Conservation (phyloP, 1,140 invertebrate genomes). For the Pectinophora gossypiella region DNA sequence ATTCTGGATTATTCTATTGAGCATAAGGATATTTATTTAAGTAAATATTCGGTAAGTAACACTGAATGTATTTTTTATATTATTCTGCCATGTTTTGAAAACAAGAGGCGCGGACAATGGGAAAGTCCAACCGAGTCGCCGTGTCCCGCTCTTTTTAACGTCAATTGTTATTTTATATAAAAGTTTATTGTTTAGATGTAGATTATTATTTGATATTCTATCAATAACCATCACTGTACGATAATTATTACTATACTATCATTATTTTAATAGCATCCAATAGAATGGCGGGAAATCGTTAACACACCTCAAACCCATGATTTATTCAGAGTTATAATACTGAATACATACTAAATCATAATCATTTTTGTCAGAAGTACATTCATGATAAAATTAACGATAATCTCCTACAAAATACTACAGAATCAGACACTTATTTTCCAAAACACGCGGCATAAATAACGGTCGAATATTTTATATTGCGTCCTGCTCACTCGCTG, state of each 20-base stretch:
- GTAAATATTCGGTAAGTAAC: slow-evolving; percentile 74
- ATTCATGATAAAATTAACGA: no score
- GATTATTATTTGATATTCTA: neutral
- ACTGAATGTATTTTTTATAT: slow-evolving; percentile 21
- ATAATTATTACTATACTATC: neutral
- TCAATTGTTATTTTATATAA: slow-evolving; percentile 40
- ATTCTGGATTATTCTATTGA: slow-evolving; percentile 71
- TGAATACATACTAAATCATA: no score
- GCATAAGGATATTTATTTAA: slow-evolving; percentile 74
- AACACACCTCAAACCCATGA: neutral
- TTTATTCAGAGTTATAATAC: no score
- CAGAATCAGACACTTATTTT: neutral
- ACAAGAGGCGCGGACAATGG: slow-evolving; percentile 43
- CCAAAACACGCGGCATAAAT: slow-evolving; percentile 3
- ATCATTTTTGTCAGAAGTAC: no score
- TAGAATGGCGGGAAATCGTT: slow-evolving; percentile 60
- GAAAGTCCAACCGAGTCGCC: slow-evolving; percentile 57
- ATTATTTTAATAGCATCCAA: neutral
- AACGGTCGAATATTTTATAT: slow-evolving; percentile 36
- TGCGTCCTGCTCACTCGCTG: slow-evolving; percentile 34
- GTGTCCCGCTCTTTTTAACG: slow-evolving; percentile 73
- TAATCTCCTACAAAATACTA: no score
- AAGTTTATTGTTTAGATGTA: neutral
- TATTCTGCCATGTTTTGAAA: slow-evolving; percentile 26
- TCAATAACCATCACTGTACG: neutral